Conservation (phyloP, 2,113 vertebrate species). For the Ptilorrhoa leucosticta region DNA sequence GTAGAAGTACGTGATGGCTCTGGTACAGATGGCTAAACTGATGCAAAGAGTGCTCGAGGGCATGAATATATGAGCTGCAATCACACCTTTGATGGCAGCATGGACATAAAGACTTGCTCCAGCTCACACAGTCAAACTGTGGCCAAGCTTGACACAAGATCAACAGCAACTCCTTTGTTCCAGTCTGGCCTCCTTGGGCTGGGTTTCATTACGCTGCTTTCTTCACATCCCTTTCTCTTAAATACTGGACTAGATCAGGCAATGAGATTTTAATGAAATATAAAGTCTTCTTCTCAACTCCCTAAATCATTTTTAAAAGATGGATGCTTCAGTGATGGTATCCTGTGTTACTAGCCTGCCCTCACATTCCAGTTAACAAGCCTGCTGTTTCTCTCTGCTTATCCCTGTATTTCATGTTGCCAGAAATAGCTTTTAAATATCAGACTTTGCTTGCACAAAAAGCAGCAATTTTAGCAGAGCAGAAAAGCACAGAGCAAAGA, state of each 20-base stretch:
- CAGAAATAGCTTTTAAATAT: background rate
- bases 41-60: background rate
- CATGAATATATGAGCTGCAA: conserved; percentile 33
- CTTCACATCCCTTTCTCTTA: conserved; percentile 21
- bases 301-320: background rate
- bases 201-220: conserved; percentile 48
- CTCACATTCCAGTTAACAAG: background rate
- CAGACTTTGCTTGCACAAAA: background rate
- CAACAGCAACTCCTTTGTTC: conserved; percentile 49
- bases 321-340: background rate
- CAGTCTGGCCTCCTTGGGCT: conserved; percentile 11
- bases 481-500: background rate
- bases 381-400: background rate
- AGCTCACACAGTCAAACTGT: background rate
- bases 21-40: conserved; percentile 17
- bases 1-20: background rate
- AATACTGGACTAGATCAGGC: background rate
- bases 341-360: background rate
- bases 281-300: conserved; percentile 14
- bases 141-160: conserved; percentile 23
- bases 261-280: conserved; percentile 36
- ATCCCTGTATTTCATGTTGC: background rate
- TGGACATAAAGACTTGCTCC: background rate
- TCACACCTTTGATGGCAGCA: conserved; percentile 52
- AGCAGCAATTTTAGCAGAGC: background rate